A percentile compares a stretch with the other conserved stretches of the same genome.
These are phyloP conservation scores for Anniella stebbinsi DNA, from an alignment of 2,797 vertebrate species.

Conservation along the genomic window DNA sequence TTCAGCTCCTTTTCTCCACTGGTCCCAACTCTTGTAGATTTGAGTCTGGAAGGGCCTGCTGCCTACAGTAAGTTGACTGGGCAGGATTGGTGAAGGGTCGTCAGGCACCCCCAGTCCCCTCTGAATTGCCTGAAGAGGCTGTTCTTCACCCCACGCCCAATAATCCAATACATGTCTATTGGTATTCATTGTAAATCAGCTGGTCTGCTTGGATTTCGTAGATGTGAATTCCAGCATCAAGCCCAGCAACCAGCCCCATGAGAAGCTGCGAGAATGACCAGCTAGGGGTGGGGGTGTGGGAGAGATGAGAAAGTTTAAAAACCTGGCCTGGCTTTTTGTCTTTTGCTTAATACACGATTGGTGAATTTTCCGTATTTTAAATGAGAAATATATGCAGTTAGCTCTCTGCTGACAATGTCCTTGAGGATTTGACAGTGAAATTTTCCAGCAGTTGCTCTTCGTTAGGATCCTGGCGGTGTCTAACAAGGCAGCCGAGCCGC, in stretches of 20 bases:
- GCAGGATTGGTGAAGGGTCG: background rate
- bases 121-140: background rate
- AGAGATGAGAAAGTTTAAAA: conserved; percentile 10
- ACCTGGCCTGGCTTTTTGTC: conserved; percentile 56
- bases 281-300: background rate
- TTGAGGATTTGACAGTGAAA: conserved; percentile 90
- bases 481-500: conserved; percentile 87
- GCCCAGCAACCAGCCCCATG: conserved; percentile 42
- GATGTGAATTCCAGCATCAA: conserved; percentile 62
- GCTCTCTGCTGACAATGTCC: conserved; percentile 85
- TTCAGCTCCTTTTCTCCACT: background rate
- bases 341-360: conserved; percentile 74
- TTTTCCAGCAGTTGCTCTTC: conserved; percentile 89
- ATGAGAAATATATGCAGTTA: conserved; percentile 85
- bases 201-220: conserved; percentile 49
- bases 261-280: conserved; percentile 72
- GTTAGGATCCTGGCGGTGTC: conserved; percentile 87
- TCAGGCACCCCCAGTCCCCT: too few species aligned
- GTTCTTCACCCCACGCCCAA: conserved; percentile 15
- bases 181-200: conserved; percentile 48
- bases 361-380: conserved; percentile 82
- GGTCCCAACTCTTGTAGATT: background rate
- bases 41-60: background rate
- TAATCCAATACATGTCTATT: conserved; percentile 43
- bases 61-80: background rate